These are phyloP conservation scores for Drosophila gaucha DNA, from an alignment of 2,888 invertebrate species.

Conservation along the genomic window DNA sequence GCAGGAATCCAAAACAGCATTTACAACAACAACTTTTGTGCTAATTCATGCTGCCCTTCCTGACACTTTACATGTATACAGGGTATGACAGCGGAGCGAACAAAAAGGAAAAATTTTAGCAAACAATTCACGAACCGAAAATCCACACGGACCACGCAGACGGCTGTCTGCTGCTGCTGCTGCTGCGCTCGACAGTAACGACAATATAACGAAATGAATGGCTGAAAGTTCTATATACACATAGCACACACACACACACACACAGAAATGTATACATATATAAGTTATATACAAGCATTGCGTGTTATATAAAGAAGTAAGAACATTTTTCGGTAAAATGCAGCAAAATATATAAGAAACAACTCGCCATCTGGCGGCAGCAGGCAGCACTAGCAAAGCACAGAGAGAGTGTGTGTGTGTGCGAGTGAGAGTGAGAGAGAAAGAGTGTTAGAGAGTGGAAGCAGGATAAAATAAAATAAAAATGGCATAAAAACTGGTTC, in stretches of 20 bases:
- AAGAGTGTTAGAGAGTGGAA: conserved; percentile 1
- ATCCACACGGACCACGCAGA: conserved; percentile 54
- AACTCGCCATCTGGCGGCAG: conserved; percentile 19
- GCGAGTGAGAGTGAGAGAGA: not conserved
- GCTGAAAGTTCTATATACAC: conserved; percentile 51
- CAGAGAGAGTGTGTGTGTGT: conserved; percentile 16
- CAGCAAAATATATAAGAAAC: conserved; percentile 44
- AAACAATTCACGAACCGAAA: conserved; percentile 63
- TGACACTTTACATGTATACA: not conserved
- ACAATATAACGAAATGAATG: conserved; percentile 72
- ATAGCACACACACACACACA: conserved; percentile 17
- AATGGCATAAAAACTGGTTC: conserved; percentile 62
- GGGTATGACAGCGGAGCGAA: conserved; percentile 14
- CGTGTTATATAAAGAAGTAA: conserved; percentile 20
- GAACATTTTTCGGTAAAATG: conserved; percentile 48
- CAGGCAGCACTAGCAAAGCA: conserved; percentile 32
- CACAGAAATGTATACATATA: not conserved
- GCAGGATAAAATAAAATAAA: conserved; percentile 36
- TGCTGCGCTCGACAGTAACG: conserved; percentile 64
- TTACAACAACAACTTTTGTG: not conserved
- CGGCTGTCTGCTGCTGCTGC: conserved; percentile 53
- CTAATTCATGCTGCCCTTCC: not conserved
- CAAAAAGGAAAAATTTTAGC: conserved; percentile 31
- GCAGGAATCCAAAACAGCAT: not conserved
- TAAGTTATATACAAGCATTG: conserved; percentile 10